Base-by-base conservation (phyloP, 35 echinoderm and acorn worm genomes). In the Chiridota heheva region DNA sequence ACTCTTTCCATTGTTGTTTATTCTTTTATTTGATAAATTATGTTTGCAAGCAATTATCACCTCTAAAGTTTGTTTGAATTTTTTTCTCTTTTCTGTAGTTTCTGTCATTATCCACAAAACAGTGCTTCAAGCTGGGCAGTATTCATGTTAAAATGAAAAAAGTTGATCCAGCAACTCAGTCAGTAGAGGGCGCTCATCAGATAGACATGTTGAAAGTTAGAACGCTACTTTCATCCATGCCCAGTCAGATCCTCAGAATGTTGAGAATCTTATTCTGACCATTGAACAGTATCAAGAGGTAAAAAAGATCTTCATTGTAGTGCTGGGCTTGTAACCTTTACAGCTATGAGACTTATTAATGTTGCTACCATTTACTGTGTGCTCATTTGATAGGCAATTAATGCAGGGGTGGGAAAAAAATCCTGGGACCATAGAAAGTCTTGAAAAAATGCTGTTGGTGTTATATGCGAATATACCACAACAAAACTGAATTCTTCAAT, bases 211-310 rank as follows among this genome's bases (percentile, higher is more conserved):
- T 67, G 0, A 89, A 81, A 40, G 86, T 89, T 13, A 47, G 86
- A 17, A 58, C 73, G 42, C 59, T 89, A 55, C 79, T 89, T 40
- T 89, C 86, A n/a, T 44, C 77, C 20, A 62, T 89, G 77, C 62
- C 76, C 16, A 36, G 73, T 24, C 86, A 76, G 58, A 82, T 4
- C 57, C 86, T 12, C 53, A 70, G 16, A 89, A 81, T 48, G 86
- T 89, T 5, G 63, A 89, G 76, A 65, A 81, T 36, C 86, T 89
- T 4, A 89, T 89, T 76, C 66, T 72, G 68, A 89, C 77, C 51
- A 57, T 89, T 0, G 86, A 89, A 12, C 76, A 82, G 69, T 89
- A 89, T 74, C 86, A 89, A 24, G 56, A 89, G 58, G 86, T 89
- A 30, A 63, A 55, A 46, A 6, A 60, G 26, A 16, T 33, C 31